phyloP scores from a whole-genome alignment of 2,888 invertebrate species.

The Drosophila engyochracea region DNA sequence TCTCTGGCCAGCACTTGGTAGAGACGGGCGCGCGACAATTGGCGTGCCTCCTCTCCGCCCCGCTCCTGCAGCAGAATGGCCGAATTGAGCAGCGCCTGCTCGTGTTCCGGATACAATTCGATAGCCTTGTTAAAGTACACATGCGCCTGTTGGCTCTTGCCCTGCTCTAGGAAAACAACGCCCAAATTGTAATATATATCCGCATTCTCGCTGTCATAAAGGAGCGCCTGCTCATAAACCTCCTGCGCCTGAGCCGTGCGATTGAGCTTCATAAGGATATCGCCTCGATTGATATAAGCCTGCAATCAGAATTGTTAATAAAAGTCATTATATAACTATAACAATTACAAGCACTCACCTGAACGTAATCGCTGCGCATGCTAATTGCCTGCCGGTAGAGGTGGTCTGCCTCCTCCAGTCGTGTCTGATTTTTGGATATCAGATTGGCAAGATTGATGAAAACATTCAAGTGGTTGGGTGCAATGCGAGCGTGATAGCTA shows the following conservation, averaged over 20 bases:
- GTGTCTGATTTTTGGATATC: slow-evolving; percentile 95
- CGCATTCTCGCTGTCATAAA: slow-evolving; percentile 97
- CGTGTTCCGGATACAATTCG: slow-evolving; percentile 96
- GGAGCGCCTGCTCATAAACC: slow-evolving; percentile 96
- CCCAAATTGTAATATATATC: slow-evolving; percentile 98
- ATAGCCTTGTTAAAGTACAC: slow-evolving; percentile 97
- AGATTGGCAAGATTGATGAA: slow-evolving; percentile 97
- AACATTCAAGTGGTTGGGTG: slow-evolving; percentile 97
- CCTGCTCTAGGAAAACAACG: slow-evolving; percentile 96
- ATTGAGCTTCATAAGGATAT: slow-evolving; percentile 97
- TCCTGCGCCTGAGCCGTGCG: slow-evolving; percentile 97
- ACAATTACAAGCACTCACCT: slow-evolving; percentile 83
- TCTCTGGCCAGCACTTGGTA: slow-evolving; percentile 90
- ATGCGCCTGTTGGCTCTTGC: slow-evolving; percentile 95
- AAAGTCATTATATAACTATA: not conserved
- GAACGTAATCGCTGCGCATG: slow-evolving; percentile 96
- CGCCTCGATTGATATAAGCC: slow-evolving; percentile 98
- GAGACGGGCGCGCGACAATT: slow-evolving; percentile 92
- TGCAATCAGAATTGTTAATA: slow-evolving; percentile 76
- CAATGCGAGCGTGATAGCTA: slow-evolving; percentile 97
- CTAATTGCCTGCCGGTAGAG: slow-evolving; percentile 97
- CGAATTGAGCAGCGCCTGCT: slow-evolving; percentile 97
- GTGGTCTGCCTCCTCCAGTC: slow-evolving; percentile 97
- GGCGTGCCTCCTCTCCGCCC: slow-evolving; percentile 92
- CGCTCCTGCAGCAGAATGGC: slow-evolving; percentile 97